Evolutionary conservation across 2,113 vertebrate species (phyloP), one percentile per base, ranked within the genome.

Genomic region (Drymodes brunneopygia): DNA sequence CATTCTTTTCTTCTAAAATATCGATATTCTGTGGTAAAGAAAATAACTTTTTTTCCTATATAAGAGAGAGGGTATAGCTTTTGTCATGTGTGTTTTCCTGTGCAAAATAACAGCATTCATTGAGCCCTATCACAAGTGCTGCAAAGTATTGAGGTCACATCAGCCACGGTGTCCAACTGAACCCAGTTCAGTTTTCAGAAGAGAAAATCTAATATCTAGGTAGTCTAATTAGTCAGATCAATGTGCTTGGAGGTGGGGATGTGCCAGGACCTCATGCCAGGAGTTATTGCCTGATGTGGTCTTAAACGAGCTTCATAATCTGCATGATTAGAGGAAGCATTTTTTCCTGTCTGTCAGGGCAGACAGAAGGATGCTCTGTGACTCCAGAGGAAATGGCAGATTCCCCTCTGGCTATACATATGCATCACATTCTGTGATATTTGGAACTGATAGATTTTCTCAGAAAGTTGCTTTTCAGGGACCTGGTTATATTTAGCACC

Each of bases 161-260:
- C 74, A 61, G 29, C 38, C 48, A 45, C 19, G 50, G 35, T 29
- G 36, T 81, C 65, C 48, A 85, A 44, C 20, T 78, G 45, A 57
- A 95, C 86, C 54, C 94, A 70, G n/a, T n/a, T 94, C 93, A n/a
- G n/a, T 67, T 70, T 89, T 53, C 22, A 87, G 57, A 82, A 81
- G 66, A 78, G 53, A 60, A 69, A 56, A 54, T 28, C 28, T 53
- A 94, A 27, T 87, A 96, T 81, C 78, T 96, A 95, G 90, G 96
- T 91, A 83, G 79, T 74, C 90, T 98, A 96, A 98, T 98, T 98
- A 98, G 94, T 87, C 85, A 97, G 93, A 97, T 97, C 97, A 96
- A 71, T 97, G 97, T 81, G 83, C 97, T 95, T 97, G 94, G 97
- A 98, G 95, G 92, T 97, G 94, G 96, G 94, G 93, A 92, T 92